Evolutionary conservation across 2,888 invertebrate genomes (phyloP).

Genomic region (Lasioglossum lativentre): DNA sequence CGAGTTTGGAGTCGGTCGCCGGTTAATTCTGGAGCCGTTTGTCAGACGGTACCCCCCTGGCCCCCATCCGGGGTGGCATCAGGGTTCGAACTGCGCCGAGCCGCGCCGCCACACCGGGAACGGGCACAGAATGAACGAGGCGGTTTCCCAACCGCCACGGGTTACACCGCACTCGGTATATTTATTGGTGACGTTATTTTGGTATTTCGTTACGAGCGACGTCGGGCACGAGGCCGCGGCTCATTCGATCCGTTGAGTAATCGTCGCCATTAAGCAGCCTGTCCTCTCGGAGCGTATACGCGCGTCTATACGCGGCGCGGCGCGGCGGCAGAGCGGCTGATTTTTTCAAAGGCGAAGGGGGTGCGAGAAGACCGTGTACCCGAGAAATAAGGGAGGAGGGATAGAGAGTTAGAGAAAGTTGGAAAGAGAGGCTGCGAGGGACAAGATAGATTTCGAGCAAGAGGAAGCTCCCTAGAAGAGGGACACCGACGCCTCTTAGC

Average conservation of each 20-base stretch:
- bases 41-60: conserved; percentile 68
- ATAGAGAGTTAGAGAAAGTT: not conserved
- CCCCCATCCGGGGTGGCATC: conserved; percentile 40
- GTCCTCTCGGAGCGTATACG: conserved; percentile 71
- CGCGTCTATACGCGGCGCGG: conserved; percentile 61
- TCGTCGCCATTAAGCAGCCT: conserved; percentile 83
- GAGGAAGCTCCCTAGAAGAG: conserved; percentile 53
- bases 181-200: conserved; percentile 84
- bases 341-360: conserved; percentile 71
- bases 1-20: conserved; percentile 61
- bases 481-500: conserved; percentile 66
- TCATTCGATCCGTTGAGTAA: conserved; percentile 84
- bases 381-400: conserved; percentile 63
- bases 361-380: conserved; percentile 25
- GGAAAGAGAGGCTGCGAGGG: not conserved
- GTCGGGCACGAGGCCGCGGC: conserved; percentile 78
- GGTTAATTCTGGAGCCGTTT: conserved; percentile 83
- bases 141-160: conserved; percentile 58
- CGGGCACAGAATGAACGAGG: conserved; percentile 56
- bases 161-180: conserved; percentile 74
- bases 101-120: conserved; percentile 40
- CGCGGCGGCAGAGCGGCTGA: conserved; percentile 7
- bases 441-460: conserved; percentile 7
- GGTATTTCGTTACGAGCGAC: conserved; percentile 83
- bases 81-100: too few species aligned